Conservation (phyloP, 2,113 vertebrate species). For the Sinosuthora webbiana region DNA sequence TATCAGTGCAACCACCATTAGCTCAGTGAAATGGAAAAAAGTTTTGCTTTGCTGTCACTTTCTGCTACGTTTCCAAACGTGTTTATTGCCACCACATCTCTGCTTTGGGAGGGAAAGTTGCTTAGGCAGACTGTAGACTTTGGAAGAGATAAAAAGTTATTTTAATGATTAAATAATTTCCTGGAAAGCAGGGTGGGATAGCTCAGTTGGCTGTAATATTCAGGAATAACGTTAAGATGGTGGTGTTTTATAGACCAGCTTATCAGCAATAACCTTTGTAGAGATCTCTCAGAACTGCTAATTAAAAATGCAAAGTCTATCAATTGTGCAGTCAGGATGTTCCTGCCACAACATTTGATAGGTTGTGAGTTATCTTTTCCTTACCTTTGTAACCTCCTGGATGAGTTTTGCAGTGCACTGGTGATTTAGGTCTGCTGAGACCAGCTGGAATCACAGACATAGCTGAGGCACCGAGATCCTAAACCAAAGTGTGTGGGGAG, state of each 20-base stretch:
- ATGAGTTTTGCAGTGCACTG: not conserved
- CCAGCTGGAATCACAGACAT: not conserved
- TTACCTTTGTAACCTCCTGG: not conserved
- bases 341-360: not conserved
- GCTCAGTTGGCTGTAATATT: not conserved
- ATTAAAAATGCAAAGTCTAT: not conserved
- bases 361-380: not conserved
- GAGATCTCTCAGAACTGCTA: not conserved
- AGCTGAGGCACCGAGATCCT: not conserved
- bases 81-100: not conserved
- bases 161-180: not conserved
- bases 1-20: not conserved
- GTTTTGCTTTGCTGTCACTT: not conserved
- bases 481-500: not conserved
- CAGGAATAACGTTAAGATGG: not conserved
- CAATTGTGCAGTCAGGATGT: not conserved
- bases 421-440: not conserved
- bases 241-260: not conserved
- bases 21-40: not conserved
- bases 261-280: not conserved
- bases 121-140: not conserved
- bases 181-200: not conserved
- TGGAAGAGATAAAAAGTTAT: not conserved
- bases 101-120: not conserved
- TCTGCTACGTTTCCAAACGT: rapidly evolving